Evolutionary conservation across 2,888 invertebrate species (phyloP).

Genomic region (Phragmatobia fuliginosa): DNA sequence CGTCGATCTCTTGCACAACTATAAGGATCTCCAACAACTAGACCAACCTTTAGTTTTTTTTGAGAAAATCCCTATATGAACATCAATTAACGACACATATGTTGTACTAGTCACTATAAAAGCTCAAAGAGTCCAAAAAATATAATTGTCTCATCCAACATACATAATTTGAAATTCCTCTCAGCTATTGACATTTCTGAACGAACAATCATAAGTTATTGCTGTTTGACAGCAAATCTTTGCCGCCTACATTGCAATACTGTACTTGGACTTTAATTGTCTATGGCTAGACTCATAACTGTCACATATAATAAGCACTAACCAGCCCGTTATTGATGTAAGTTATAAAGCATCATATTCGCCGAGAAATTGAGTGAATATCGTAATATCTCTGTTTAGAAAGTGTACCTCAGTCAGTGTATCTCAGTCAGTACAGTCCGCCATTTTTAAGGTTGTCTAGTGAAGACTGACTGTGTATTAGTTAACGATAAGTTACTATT

Average conservation of each 20-base stretch:
- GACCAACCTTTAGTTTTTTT: no score
- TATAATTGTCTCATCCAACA: neutral
- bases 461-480: no score
- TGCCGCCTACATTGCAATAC: neutral
- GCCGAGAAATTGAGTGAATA: neutral
- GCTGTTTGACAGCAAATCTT: neutral
- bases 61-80: no score
- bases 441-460: no score
- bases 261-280: conserved; percentile 3
- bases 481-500: no score
- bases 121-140: neutral
- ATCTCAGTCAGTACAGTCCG: no score
- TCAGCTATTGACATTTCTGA: neutral
- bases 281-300: conserved; percentile 1
- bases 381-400: neutral
- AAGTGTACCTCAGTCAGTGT: neutral
- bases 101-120: neutral
- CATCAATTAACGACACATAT: neutral
- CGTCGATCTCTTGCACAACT: no score
- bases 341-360: neutral
- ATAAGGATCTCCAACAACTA: no score
- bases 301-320: neutral
- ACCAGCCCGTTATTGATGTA: neutral
- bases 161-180: neutral
- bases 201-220: neutral